A percentile compares a stretch with the other conserved stretches of the same genome.
phyloP scores from a whole-genome alignment of 2,113 vertebrate species.

The Rhodinocichla rosea region DNA sequence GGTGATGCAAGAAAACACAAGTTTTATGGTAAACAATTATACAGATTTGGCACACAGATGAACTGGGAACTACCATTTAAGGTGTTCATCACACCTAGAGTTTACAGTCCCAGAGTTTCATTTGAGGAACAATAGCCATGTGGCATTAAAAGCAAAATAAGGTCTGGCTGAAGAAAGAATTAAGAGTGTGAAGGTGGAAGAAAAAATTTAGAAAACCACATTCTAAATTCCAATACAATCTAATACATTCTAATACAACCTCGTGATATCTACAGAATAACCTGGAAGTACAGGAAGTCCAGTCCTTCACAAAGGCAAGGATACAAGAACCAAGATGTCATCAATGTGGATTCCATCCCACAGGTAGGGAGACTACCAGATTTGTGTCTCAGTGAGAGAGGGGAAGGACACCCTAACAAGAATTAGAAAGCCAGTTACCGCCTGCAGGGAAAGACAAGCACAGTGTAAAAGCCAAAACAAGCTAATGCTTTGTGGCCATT shows the following conservation, averaged over 20 bases:
- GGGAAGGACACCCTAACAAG: neutral
- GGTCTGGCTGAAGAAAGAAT: neutral
- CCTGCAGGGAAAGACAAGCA: constrained; percentile 36
- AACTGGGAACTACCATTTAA: neutral
- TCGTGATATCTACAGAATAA: neutral
- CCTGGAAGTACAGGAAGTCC: neutral
- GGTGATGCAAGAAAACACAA: neutral
- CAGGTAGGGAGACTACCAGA: neutral
- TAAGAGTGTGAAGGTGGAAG: neutral
- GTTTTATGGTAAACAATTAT: neutral
- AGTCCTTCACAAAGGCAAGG: neutral
- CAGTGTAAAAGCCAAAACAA: neutral
- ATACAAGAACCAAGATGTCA: neutral
- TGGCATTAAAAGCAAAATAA: neutral
- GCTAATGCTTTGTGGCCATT: constrained; percentile 15
- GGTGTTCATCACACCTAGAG: no score
- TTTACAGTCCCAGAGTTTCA: neutral
- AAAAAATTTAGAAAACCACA: neutral
- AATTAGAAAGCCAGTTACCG: neutral
- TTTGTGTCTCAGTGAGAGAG: neutral
- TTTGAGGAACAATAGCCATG: neutral
- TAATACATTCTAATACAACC: neutral
- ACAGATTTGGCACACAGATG: neutral
- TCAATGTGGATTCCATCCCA: neutral
- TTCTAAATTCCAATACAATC: neutral